phyloP scores from a whole-genome alignment of 2,113 vertebrate genomes.

The Gnathonemus echidnorhynchus region DNA sequence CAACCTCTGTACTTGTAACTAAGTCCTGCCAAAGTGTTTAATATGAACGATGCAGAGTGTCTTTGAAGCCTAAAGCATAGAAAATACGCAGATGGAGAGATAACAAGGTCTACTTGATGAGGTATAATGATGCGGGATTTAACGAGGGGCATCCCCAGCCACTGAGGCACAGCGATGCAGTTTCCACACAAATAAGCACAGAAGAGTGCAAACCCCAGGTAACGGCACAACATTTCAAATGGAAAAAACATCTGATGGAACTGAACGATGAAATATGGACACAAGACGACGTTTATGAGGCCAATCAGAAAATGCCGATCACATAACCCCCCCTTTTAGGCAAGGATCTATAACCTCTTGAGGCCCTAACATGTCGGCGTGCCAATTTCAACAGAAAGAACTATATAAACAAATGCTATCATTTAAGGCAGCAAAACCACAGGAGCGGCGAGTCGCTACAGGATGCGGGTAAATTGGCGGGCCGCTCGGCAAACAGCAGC shows the following conservation, averaged over 20 bases:
- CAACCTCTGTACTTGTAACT: neutral
- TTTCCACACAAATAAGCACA: neutral
- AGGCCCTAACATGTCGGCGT: neutral
- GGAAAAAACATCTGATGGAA: neutral
- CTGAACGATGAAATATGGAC: neutral
- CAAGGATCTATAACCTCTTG: neutral
- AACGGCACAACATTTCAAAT: neutral
- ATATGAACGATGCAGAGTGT: neutral
- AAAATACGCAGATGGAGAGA: neutral
- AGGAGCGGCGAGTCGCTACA: constrained; percentile 56
- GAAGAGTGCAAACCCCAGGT: neutral
- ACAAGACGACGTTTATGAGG: neutral
- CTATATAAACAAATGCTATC: constrained; percentile 38
- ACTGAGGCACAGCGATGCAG: neutral
- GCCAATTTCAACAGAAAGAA: constrained; percentile 4
- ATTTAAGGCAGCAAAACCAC: constrained; percentile 48
- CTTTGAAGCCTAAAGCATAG: neutral
- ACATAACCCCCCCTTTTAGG: neutral
- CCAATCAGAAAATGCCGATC: neutral
- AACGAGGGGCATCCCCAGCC: neutral
- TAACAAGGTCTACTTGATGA: neutral
- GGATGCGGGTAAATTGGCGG: constrained; percentile 37
- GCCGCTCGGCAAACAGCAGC: constrained; percentile 34
- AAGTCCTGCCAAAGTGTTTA: constrained; percentile 2
- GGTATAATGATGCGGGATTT: neutral